Percentiles rank a stretch among this genome's conserved stretches.
Conservation (phyloP, 2,888 invertebrate species). For the Xiphydria camelus region DNA sequence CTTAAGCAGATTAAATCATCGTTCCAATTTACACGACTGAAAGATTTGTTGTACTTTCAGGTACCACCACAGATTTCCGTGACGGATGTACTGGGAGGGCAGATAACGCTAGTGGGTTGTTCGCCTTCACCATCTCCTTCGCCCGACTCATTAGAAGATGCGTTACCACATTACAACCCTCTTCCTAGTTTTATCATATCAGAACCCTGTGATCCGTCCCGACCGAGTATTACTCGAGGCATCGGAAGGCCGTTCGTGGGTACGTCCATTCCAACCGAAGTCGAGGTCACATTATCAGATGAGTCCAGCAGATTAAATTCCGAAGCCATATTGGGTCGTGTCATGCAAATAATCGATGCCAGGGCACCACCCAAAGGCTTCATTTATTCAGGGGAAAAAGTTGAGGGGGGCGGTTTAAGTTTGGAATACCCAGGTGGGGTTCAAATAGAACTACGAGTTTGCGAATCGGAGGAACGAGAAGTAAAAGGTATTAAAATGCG, state of each 20-base stretch:
- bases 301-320: slow-evolving; percentile 80
- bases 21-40: too few relatives aligned
- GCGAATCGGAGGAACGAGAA: slow-evolving; percentile 72
- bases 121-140: slow-evolving; percentile 68
- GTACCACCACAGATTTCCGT: slow-evolving; percentile 83
- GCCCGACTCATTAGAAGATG: slow-evolving; percentile 52
- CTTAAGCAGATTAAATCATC: too few relatives aligned
- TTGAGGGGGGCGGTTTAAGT: slow-evolving; percentile 61
- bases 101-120: slow-evolving; percentile 75
- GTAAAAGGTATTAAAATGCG: slow-evolving; percentile 83
- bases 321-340: slow-evolving; percentile 76
- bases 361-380: slow-evolving; percentile 75
- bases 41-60: slow-evolving; percentile 26
- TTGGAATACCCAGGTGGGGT: slow-evolving; percentile 81
- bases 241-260: slow-evolving; percentile 64
- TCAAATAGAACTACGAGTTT: slow-evolving; percentile 82
- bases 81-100: slow-evolving; percentile 87
- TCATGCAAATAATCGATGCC: slow-evolving; percentile 79
- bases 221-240: slow-evolving; percentile 81
- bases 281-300: slow-evolving; percentile 78
- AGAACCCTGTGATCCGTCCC: slow-evolving; percentile 71
- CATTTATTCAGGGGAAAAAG: slow-evolving; percentile 60
- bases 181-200: slow-evolving; percentile 68
- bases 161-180: slow-evolving; percentile 48
- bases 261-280: slow-evolving; percentile 50